Evolutionary conservation across 2,888 invertebrate genomes (phyloP).

Genomic region (Hydriomena furcata): DNA sequence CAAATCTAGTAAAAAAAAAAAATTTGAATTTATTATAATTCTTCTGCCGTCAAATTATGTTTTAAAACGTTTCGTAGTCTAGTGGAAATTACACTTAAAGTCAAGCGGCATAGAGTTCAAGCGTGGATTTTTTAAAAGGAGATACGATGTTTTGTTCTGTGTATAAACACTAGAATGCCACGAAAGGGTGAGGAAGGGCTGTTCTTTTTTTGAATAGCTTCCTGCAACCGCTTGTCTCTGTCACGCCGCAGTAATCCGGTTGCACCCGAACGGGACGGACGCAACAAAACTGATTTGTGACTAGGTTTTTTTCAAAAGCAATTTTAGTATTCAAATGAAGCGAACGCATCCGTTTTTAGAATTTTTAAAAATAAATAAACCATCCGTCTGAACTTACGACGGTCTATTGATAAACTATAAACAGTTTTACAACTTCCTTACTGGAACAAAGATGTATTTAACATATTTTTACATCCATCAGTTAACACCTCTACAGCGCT

Average conservation of each 20-base stretch:
- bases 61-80: not conserved
- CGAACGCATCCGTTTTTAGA: constrained; percentile 79
- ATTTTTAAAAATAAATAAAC: constrained; percentile 74
- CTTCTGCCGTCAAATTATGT: constrained; percentile 35
- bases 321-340: constrained; percentile 80
- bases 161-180: constrained; percentile 72
- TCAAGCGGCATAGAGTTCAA: constrained; percentile 40
- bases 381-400: constrained; percentile 41
- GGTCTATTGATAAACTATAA: constrained; percentile 68
- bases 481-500: constrained; percentile 41
- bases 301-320: constrained; percentile 62
- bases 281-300: constrained; percentile 46
- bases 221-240: constrained; percentile 66
- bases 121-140: constrained; percentile 33
- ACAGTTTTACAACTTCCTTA: constrained; percentile 76
- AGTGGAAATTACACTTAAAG: constrained; percentile 4
- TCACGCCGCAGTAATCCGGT: constrained; percentile 43
- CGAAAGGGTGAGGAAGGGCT: constrained; percentile 80
- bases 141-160: constrained; percentile 55
- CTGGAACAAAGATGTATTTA: constrained; percentile 53
- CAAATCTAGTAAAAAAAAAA: constrained; percentile 50
- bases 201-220: constrained; percentile 80
- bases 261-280: constrained; percentile 49
- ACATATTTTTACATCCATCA: constrained; percentile 38
- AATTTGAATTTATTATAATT: constrained; percentile 65